Evolutionary conservation across 2,113 vertebrate species (phyloP), one percentile per base, ranked within the genome.

Genomic region (Cepphus grylle): DNA sequence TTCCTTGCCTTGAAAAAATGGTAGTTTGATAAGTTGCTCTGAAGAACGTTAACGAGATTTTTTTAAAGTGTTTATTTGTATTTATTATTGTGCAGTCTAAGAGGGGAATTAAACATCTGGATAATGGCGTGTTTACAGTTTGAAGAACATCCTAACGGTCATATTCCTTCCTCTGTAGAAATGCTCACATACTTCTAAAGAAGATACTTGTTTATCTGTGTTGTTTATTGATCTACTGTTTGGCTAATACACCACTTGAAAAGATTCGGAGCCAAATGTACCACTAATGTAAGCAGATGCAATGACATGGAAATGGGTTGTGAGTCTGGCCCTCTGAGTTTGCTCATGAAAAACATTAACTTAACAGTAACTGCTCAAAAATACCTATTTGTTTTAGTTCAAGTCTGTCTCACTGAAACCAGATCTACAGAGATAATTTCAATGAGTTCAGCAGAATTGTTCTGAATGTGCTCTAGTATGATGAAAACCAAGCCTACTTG

Each of bases 211-310:
- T 89, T 96, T 90, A 84, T 93, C 74, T 86, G 21, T 56, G 42
- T 49, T 92, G 78, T 95, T 91, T 90, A 90, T 93, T 93, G 82
- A 92, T 67, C 79, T 93, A 9, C 74, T 72, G 42, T 73, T 80
- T 81, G 55, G 56, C 42, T 82, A 82, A 76, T 62, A 80, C 7
- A 65, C 30, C 29, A 65, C 79, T 94, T 81, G 49, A 77, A 67
- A 61, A 82, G 69, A 85, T 85, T 66, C 69, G 62, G 34, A 67
- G 66, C 67, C 73, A 79, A 70, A 93, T 7, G 47, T 52, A 55
- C 30, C 1, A 2, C 32, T 92, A 62, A 85, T 49, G 43, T 65
- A 82, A 76, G 53, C 40, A 87, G 42, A 88, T 36, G 10, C 56
- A 79, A 56, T 23, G 81, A 77, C 67, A 87, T 43, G 0, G 0